Evolutionary conservation across 2,888 invertebrate species (phyloP).

Genomic region (Napeogenes inachia): DNA sequence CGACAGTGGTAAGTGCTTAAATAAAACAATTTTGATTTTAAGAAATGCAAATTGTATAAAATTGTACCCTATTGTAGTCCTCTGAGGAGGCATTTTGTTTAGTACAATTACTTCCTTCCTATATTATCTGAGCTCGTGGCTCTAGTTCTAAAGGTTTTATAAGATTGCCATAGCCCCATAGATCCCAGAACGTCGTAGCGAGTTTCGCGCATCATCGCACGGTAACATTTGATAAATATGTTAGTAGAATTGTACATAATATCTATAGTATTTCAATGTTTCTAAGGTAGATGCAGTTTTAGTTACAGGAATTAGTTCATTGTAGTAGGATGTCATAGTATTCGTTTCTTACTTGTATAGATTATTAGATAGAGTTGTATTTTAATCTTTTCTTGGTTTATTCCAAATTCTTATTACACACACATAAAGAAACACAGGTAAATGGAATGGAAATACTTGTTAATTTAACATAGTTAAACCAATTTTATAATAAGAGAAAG

Average conservation of each 20-base stretch:
- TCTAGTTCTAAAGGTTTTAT: constrained; percentile 48
- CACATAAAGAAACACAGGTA: neutral
- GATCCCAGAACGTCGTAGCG: constrained; percentile 62
- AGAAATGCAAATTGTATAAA: constrained; percentile 32
- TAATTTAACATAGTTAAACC: neutral
- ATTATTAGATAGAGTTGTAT: constrained; percentile 18
- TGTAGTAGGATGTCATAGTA: constrained; percentile 8
- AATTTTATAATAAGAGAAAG: neutral
- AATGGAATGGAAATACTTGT: neutral
- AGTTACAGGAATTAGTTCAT: constrained; percentile 20
- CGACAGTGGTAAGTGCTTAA: constrained; percentile 86
- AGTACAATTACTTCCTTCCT: constrained; percentile 33
- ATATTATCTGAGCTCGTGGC: constrained; percentile 58
- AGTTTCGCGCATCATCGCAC: constrained; percentile 68
- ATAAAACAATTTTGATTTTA: constrained; percentile 37
- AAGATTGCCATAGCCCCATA: constrained; percentile 62
- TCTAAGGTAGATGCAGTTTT: constrained; percentile 10
- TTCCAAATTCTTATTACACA: too few relatives aligned
- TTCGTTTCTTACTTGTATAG: constrained; percentile 20
- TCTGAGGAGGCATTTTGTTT: constrained; percentile 12
- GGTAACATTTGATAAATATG: constrained; percentile 60
- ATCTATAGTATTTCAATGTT: constrained; percentile 19
- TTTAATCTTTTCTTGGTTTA: neutral
- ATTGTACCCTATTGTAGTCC: constrained; percentile 19
- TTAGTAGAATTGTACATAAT: constrained; percentile 40